Conservation (phyloP, 2,113 vertebrate species). For the Verasper variegatus region DNA sequence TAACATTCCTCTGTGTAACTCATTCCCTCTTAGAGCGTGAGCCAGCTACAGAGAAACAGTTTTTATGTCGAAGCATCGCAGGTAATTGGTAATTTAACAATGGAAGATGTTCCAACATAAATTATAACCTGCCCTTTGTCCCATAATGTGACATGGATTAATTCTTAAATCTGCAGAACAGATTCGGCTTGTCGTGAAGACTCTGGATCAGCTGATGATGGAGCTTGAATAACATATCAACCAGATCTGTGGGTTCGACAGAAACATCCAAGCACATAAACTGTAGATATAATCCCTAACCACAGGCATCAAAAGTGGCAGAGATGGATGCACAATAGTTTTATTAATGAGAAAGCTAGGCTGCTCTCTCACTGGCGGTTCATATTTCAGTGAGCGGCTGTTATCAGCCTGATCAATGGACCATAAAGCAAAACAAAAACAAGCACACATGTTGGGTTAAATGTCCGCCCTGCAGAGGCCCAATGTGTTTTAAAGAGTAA, state of each 20-base stretch:
- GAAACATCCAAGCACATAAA: conserved; percentile 30
- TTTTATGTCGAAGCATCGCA: conserved; percentile 40
- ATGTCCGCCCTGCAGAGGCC: neutral
- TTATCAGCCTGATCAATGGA: conserved; percentile 52
- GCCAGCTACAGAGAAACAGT: conserved; percentile 43
- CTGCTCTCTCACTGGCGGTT: conserved; percentile 34
- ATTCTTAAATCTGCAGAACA: conserved; percentile 27
- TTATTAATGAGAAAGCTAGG: conserved; percentile 45
- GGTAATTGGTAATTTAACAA: conserved; percentile 58
- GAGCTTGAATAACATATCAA: conserved; percentile 39
- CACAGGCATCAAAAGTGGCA: conserved; percentile 36
- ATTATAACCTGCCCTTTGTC: conserved; percentile 41
- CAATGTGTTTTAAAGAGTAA: neutral
- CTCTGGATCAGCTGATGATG: conserved; percentile 11
- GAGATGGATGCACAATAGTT: conserved; percentile 43
- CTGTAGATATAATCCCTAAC: conserved; percentile 15
- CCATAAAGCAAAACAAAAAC: conserved; percentile 37
- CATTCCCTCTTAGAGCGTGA: conserved; percentile 50
- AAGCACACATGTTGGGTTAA: conserved; percentile 25
- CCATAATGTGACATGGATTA: conserved; percentile 37
- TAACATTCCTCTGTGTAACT: conserved; percentile 53
- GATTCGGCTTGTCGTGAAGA: conserved; percentile 37
- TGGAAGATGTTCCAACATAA: conserved; percentile 40
- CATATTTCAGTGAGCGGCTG: conserved; percentile 49
- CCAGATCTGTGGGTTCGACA: conserved; percentile 18